Base-by-base conservation (phyloP, 2,888 invertebrate genomes). In the Dastarcus helophoroides region DNA sequence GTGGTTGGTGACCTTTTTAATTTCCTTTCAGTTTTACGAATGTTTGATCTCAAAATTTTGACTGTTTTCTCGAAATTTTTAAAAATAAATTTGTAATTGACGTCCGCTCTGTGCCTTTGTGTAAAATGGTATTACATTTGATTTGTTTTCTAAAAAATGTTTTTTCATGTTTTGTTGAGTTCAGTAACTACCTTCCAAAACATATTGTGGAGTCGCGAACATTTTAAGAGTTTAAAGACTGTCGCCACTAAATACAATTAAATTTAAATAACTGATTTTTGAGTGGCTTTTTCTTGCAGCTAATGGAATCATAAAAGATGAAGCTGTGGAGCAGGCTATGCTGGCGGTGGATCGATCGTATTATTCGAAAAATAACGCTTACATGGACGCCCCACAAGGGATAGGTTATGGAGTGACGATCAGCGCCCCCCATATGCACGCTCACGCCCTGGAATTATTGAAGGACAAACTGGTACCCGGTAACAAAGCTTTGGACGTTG, bases 391-490 rank as follows among this genome's bases (percentile, higher is more conserved):
- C 6, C 94, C 94, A 0, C 91, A 93, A 59, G 72, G 82, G 28
- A 97, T 98, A 54, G 95, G 97, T 26, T 93, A 74, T 57, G 83
- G 86, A 14, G 95, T 91, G 3, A 95, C 94, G 1, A 94, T 95
- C 38, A 88, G 88, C 63, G 94, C 94, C 17, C 94, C 94, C 7
- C 93, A 94, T 57, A 95, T 95, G 93, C 93, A 94, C 64, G 93
- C 89, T 2, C 81, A 85, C 64, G 93, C 90, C 15, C 64, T 94
- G 51, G 90, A 94, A 65, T 68, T 78, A 40, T 67, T 95, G 27
- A 76, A 78, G 50, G 77, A 81, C 39, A 80, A 88, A 45, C 63
- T 94, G 27, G 60, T 66, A 15, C 73, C 76, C 31, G 90, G 89
- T 7, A 76, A 77, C 30, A 76, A 68, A 50, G 86, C 86, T 2